Percentiles rank a stretch among this genome's conserved stretches.
These are phyloP conservation scores for Alligator mississippiensis DNA, from an alignment of 2,113 vertebrate species.

Conservation along the genomic window DNA sequence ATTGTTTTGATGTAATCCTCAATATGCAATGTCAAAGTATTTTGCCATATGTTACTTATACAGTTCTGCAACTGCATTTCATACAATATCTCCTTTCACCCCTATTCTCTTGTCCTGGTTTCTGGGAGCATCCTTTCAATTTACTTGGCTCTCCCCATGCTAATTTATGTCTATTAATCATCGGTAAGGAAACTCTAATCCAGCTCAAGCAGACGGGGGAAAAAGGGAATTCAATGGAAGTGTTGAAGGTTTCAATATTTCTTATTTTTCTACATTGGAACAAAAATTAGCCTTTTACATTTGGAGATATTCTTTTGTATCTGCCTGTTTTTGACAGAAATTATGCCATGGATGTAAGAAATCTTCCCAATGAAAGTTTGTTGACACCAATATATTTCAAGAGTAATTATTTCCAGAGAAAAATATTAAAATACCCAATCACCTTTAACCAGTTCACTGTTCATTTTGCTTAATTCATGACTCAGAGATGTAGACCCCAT, in stretches of 20 bases:
- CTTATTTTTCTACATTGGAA: not conserved
- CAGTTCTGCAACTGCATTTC: not conserved
- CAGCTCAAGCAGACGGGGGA: not conserved
- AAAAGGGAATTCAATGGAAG: not conserved
- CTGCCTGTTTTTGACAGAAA: slow-evolving; percentile 21
- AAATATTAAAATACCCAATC: not conserved
- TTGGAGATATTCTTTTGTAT: not conserved
- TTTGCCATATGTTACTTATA: not conserved
- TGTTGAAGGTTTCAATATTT: not conserved
- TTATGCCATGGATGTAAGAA: not conserved
- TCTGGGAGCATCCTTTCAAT: not conserved
- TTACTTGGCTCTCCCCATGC: not conserved
- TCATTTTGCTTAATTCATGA: not conserved
- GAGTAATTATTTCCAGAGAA: not conserved
- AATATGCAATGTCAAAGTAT: not conserved
- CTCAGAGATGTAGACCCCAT: not conserved
- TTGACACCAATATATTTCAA: not conserved
- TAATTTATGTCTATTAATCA: not conserved
- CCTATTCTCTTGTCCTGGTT: not conserved
- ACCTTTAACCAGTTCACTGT: not conserved
- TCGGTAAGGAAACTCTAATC: not conserved
- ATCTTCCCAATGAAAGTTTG: not conserved
- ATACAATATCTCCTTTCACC: not conserved
- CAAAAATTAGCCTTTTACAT: not conserved
- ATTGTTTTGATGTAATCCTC: not conserved